Evolutionary conservation across 2,888 invertebrate species (phyloP).

Genomic region (Rhodophaea formosa): DNA sequence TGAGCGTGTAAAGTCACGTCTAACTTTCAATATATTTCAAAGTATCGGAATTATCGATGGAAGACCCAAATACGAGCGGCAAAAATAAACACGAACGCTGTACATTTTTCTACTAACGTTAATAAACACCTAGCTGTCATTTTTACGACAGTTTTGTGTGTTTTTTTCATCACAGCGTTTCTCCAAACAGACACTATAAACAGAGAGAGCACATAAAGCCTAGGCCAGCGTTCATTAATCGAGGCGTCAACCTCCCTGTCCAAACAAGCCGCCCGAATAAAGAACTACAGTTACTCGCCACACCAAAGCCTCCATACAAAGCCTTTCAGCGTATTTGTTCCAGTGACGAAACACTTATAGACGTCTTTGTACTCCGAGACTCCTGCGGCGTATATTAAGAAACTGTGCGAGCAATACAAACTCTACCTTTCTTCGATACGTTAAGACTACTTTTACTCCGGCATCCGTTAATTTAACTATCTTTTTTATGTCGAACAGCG

Average conservation of each 20-base stretch:
- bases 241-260: slow-evolving; percentile 62
- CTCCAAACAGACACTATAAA: slow-evolving; percentile 44
- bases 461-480: slow-evolving; percentile 32
- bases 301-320: slow-evolving; percentile 56
- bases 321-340: slow-evolving; percentile 45
- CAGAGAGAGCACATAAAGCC: slow-evolving; percentile 37
- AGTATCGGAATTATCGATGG: not conserved
- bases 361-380: slow-evolving; percentile 53
- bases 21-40: not conserved
- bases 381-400: slow-evolving; percentile 51
- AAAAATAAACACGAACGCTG: slow-evolving; percentile 15
- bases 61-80: slow-evolving; percentile 5
- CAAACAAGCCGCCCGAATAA: slow-evolving; percentile 58
- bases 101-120: slow-evolving; percentile 18
- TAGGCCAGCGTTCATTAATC: slow-evolving; percentile 51
- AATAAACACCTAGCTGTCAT: slow-evolving; percentile 28
- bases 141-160: slow-evolving; percentile 28
- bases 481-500: slow-evolving; percentile 38
- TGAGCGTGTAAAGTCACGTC: not conserved
- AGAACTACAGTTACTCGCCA: slow-evolving; percentile 59
- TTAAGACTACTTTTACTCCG: slow-evolving; percentile 39
- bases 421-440: slow-evolving; percentile 34
- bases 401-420: slow-evolving; percentile 28
- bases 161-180: slow-evolving; percentile 34
- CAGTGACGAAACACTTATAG: slow-evolving; percentile 64